Evolutionary conservation across 92 coral and sea anemone genomes (phyloP).

Genomic region (Metridium senile): DNA sequence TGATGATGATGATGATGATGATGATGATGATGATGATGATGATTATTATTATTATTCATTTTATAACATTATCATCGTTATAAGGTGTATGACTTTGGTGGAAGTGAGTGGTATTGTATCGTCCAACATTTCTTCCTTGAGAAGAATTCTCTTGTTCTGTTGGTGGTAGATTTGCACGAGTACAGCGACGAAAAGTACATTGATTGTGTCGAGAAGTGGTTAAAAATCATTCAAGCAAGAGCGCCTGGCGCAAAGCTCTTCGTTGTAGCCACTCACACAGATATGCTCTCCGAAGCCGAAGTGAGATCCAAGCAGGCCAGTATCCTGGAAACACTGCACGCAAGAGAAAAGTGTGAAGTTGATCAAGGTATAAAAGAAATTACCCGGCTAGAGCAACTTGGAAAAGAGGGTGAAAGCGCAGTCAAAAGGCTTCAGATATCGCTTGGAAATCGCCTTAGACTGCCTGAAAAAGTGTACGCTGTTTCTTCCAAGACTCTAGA

Average conservation of each 20-base stretch:
- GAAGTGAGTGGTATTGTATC: conserved; percentile 51
- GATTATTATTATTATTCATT: background rate
- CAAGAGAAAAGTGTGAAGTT: conserved; percentile 13
- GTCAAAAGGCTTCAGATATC: conserved; percentile 13
- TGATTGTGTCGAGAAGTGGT: conserved; percentile 61
- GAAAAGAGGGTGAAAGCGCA: conserved; percentile 5
- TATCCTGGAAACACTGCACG: conserved; percentile 18
- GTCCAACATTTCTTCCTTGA: conserved; percentile 71
- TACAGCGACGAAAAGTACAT: conserved; percentile 40
- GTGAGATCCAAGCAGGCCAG: conserved; percentile 3
- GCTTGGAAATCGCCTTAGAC: conserved; percentile 20
- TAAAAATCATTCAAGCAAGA: conserved; percentile 49
- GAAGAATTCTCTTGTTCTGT: conserved; percentile 48
- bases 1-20: background rate
- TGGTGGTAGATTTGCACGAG: conserved; percentile 49
- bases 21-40: background rate
- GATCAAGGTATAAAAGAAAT: conserved; percentile 7
- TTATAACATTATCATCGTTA: background rate
- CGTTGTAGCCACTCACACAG: conserved; percentile 61
- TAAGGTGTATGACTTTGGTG: conserved; percentile 61
- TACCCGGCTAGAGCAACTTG: background rate
- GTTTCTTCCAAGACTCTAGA: conserved; percentile 60
- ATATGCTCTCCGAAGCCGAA: conserved; percentile 10
- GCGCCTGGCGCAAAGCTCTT: conserved; percentile 58
- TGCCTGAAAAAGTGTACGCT: conserved; percentile 43